phyloP scores from a whole-genome alignment of 2,888 invertebrate genomes.

The Venusia cambrica region DNA sequence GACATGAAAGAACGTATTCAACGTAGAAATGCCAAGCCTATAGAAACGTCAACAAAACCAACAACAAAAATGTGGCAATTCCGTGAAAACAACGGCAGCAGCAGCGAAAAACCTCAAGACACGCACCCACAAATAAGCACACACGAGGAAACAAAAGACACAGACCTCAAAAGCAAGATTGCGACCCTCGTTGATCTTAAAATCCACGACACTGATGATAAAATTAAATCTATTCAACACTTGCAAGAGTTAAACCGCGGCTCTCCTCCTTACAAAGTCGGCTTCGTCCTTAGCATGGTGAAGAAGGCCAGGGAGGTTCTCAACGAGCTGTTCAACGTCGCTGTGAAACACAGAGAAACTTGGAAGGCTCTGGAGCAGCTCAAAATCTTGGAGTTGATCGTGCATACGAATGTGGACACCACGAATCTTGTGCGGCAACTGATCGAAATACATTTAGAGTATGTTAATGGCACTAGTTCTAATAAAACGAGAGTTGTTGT shows the following conservation, averaged over 20 bases:
- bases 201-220: slow-evolving; percentile 50
- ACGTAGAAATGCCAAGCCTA: slow-evolving; percentile 7
- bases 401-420: slow-evolving; percentile 65
- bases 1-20: slow-evolving; percentile 7
- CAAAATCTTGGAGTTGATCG: slow-evolving; percentile 64
- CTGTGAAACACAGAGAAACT: slow-evolving; percentile 58
- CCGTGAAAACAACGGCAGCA: slow-evolving; percentile 15
- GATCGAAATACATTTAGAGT: slow-evolving; percentile 60
- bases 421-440: slow-evolving; percentile 59
- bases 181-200: slow-evolving; percentile 54
- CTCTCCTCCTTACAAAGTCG: slow-evolving; percentile 49
- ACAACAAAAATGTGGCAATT: slow-evolving; percentile 11
- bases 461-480: too few species aligned
- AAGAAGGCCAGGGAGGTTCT: slow-evolving; percentile 58
- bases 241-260: slow-evolving; percentile 47
- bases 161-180: slow-evolving; percentile 55
- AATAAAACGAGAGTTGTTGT: too few species aligned
- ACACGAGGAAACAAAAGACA: slow-evolving; percentile 47
- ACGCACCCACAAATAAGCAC: too few species aligned
- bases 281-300: slow-evolving; percentile 59
- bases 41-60: background rate
- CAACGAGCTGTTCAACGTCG: slow-evolving; percentile 64
- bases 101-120: slow-evolving; percentile 1
- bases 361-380: slow-evolving; percentile 65
- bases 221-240: slow-evolving; percentile 41